Evolutionary conservation across 2,113 vertebrate species (phyloP).

Genomic region (Eubucco bourcierii): DNA sequence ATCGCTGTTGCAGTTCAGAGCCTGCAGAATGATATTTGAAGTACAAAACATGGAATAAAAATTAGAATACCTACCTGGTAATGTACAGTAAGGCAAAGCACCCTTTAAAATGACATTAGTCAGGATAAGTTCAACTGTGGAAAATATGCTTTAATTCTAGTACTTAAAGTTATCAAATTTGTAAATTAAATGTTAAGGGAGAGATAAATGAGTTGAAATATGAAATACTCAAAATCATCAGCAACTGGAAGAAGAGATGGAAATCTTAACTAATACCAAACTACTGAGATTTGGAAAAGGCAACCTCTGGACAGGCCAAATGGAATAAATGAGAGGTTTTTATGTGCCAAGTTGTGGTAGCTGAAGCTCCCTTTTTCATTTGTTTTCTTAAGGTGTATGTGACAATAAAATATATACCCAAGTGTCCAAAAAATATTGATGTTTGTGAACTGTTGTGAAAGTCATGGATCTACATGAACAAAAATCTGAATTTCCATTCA

Average conservation of each 20-base stretch:
- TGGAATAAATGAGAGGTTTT: slow-evolving; percentile 2
- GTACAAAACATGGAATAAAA: background rate
- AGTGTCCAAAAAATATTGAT: background rate
- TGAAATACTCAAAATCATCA: background rate
- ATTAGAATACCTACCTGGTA: background rate
- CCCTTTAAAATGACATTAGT: background rate
- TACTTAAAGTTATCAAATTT: background rate
- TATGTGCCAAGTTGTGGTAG: background rate
- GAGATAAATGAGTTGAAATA: background rate
- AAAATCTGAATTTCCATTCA: background rate
- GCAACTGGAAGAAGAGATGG: background rate
- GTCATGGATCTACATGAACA: background rate
- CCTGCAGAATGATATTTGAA: background rate
- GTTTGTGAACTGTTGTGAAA: background rate
- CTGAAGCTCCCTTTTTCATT: background rate
- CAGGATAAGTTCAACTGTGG: background rate
- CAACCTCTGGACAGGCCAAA: background rate
- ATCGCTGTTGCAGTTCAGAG: background rate
- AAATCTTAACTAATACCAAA: background rate
- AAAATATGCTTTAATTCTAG: background rate
- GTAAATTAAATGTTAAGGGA: slow-evolving; percentile 16
- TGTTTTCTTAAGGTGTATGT: background rate
- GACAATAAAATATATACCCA: background rate
- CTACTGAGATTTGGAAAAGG: background rate
- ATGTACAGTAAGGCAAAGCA: background rate